Conservation (phyloP, 92 coral and sea anemone genomes). For the Montipora capitata region DNA sequence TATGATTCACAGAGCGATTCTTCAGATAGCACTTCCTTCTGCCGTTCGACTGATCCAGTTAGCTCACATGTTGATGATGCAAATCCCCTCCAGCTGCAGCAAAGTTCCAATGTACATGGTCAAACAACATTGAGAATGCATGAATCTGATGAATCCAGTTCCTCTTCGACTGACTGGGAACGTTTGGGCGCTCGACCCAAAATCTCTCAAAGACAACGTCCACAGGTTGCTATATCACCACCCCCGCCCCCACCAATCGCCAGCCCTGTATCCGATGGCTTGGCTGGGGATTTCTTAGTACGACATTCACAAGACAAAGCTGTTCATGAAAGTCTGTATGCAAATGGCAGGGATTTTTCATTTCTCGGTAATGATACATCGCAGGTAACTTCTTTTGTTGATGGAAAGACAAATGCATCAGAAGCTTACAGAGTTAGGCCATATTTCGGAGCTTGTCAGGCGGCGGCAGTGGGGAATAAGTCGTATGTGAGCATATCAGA, state of each 20-base stretch:
- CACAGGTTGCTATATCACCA: background rate
- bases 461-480: background rate
- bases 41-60: no score
- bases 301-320: slow-evolving; percentile 23
- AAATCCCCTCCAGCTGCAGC: background rate
- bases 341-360: background rate
- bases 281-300: slow-evolving; percentile 16
- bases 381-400: slow-evolving; percentile 13
- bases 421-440: background rate
- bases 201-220: background rate
- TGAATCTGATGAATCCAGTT: background rate
- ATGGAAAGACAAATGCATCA: background rate
- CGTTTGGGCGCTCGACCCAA: slow-evolving; percentile 42
- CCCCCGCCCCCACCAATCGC: background rate
- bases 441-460: slow-evolving; percentile 13
- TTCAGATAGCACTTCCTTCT: no score
- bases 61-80: no score
- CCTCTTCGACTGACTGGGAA: background rate
- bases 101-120: background rate
- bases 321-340: slow-evolving; percentile 7
- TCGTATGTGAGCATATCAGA: background rate
- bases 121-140: background rate
- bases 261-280: slow-evolving; percentile 5
- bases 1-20: background rate
- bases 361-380: background rate